Conservation (phyloP, 1,140 invertebrate species). For the Danaus melanippus region DNA sequence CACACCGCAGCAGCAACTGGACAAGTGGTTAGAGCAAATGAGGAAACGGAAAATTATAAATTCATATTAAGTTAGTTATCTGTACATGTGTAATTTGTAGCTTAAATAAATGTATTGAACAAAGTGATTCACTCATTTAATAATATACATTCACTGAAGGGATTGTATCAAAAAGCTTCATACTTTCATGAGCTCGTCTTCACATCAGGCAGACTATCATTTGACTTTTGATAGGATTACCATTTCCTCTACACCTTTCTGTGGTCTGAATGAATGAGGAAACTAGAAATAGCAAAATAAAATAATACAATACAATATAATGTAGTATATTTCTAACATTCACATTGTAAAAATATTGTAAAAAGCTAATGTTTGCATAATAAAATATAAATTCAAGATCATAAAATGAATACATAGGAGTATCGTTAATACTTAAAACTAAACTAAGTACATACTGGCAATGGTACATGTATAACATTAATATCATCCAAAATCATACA, state of each 20-base stretch:
- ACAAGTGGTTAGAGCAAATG: constrained; percentile 81
- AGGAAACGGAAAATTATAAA: constrained; percentile 79
- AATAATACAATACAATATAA: too few relatives aligned
- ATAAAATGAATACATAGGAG: neutral
- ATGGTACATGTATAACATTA: constrained; percentile 1
- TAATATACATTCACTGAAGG: too few relatives aligned
- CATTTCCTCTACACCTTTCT: too few relatives aligned
- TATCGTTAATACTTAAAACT: constrained; percentile 15
- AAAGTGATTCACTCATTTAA: too few relatives aligned
- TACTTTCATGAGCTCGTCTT: too few relatives aligned
- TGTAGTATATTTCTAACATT: constrained; percentile 4
- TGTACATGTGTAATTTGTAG: too few relatives aligned
- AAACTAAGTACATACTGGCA: constrained; percentile 26
- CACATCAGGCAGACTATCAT: too few relatives aligned
- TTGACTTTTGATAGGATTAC: too few relatives aligned
- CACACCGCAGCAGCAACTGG: constrained; percentile 80
- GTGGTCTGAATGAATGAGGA: too few relatives aligned
- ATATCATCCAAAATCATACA: constrained; percentile 39
- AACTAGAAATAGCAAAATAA: too few relatives aligned
- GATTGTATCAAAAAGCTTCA: too few relatives aligned
- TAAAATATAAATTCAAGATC: constrained; percentile 9
- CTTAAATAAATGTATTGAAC: too few relatives aligned
- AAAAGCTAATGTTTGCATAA: neutral
- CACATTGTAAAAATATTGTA: constrained; percentile 6
- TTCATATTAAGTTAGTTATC: constrained; percentile 73